phyloP scores from a whole-genome alignment of 1,140 invertebrate genomes.

The Eueides isabella region DNA sequence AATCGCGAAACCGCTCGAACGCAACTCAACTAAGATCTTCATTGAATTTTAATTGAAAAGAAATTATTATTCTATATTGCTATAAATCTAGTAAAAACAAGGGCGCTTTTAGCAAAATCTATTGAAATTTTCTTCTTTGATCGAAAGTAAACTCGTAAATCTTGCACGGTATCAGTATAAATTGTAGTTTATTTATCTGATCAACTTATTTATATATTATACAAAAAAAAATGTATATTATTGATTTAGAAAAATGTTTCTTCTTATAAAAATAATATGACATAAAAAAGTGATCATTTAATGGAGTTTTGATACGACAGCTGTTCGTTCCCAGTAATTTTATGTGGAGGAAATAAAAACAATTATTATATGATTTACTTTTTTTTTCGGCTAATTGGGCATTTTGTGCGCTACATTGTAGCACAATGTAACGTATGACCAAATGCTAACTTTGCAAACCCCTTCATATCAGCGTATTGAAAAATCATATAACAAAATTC shows the following conservation, averaged over 20 bases:
- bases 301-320: not conserved
- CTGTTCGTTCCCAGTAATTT: not conserved
- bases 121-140: slow-evolving; percentile 34
- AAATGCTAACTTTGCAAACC: not conserved
- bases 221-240: too few species aligned
- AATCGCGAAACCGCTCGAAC: slow-evolving; percentile 70
- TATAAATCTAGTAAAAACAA: slow-evolving; percentile 77
- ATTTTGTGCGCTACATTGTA: not conserved
- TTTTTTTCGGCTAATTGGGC: slow-evolving; percentile 5
- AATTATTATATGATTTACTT: not conserved
- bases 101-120: slow-evolving; percentile 51
- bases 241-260: too few species aligned
- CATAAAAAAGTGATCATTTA: not conserved
- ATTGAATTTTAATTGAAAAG: slow-evolving; percentile 77
- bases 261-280: not conserved
- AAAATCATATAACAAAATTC: not conserved
- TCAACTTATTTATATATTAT: too few species aligned
- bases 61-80: slow-evolving; percentile 66
- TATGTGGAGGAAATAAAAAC: not conserved
- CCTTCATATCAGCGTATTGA: not conserved
- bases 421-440: not conserved
- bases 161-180: slow-evolving; percentile 40
- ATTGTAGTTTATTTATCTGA: too few species aligned
- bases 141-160: slow-evolving; percentile 51
- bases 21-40: slow-evolving; percentile 62